phyloP scores from a whole-genome alignment of 2,113 vertebrate species.

The Burhinus oedicnemus region DNA sequence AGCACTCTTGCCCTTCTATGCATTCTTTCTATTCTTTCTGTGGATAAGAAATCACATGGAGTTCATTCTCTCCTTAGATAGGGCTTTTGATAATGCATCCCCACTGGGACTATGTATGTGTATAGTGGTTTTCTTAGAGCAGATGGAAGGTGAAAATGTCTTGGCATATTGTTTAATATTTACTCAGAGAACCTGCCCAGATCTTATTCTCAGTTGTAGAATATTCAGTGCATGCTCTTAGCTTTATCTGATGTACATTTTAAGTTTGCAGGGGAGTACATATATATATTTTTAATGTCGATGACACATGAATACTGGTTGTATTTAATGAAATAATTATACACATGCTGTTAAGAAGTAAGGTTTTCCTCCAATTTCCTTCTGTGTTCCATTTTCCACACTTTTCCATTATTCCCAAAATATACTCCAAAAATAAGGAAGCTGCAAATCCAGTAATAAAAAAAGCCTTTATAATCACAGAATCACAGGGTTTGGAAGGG shows the following conservation, averaged over 20 bases:
- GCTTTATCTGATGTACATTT: not conserved
- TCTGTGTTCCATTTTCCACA: not conserved
- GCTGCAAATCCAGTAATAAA: not conserved
- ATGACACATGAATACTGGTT: not conserved
- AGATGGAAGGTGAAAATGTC: not conserved
- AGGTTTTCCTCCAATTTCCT: not conserved
- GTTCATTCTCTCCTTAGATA: not conserved
- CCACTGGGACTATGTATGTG: not conserved
- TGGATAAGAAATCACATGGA: not conserved
- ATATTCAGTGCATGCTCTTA: not conserved
- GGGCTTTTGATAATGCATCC: not conserved
- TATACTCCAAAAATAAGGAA: not conserved
- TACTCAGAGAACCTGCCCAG: not conserved
- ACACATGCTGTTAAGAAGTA: not conserved
- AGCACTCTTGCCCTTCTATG: not conserved
- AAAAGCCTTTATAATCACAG: not conserved
- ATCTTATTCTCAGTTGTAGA: not conserved
- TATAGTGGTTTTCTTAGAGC: not conserved
- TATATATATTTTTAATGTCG: not conserved
- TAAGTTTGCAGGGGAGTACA: not conserved
- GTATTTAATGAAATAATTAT: not conserved
- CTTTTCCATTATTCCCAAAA: not conserved
- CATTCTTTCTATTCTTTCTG: not conserved
- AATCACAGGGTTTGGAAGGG: too few species aligned
- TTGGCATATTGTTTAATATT: not conserved